A percentile compares a stretch with the other conserved stretches of the same genome.
Conservation (phyloP, 2,888 invertebrate species). For the Scrobipalpa costella region DNA sequence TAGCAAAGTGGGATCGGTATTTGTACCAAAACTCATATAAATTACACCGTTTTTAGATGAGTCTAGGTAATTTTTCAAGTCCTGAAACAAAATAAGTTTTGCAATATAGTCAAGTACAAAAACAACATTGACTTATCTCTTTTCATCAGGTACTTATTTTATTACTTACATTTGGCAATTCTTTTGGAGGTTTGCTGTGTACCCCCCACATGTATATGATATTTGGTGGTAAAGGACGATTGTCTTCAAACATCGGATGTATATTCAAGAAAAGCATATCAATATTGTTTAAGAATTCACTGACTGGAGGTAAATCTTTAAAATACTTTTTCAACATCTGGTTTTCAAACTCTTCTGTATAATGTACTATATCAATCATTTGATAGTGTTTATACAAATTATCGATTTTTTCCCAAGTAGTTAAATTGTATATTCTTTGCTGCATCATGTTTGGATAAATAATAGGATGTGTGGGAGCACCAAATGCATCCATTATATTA, state of each 20-base stretch:
- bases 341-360: neutral
- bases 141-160: neutral
- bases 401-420: slow-evolving; percentile 40
- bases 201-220: slow-evolving; percentile 64
- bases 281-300: slow-evolving; percentile 42
- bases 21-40: slow-evolving; percentile 62
- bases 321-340: neutral
- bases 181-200: slow-evolving; percentile 49
- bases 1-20: slow-evolving; percentile 47
- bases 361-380: neutral
- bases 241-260: slow-evolving; percentile 54
- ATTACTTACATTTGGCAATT: slow-evolving; percentile 58
- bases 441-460: slow-evolving; percentile 35
- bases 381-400: slow-evolving; percentile 34
- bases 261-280: slow-evolving; percentile 61
- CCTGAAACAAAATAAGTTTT: slow-evolving; percentile 40
- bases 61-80: slow-evolving; percentile 49
- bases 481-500: slow-evolving; percentile 33
- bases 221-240: slow-evolving; percentile 59
- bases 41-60: slow-evolving; percentile 53
- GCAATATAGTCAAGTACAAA: no score
- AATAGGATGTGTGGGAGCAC: slow-evolving; percentile 39
- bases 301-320: neutral
- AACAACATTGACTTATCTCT: neutral
- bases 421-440: slow-evolving; percentile 40